Evolutionary conservation across 2,888 invertebrate genomes (phyloP), one percentile per base, ranked within the genome.

Genomic region (Agrochola macilenta): DNA sequence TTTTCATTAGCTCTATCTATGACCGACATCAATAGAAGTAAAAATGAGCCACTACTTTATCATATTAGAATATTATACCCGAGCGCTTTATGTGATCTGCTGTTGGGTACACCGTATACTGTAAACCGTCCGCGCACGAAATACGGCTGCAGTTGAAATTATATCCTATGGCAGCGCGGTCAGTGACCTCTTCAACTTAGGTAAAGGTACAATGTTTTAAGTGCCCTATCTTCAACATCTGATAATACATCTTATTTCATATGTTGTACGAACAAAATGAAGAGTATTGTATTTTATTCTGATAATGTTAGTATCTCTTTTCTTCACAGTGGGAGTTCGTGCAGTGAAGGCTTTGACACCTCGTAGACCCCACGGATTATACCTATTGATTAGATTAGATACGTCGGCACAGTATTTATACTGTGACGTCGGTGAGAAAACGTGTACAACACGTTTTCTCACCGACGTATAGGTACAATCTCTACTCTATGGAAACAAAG

Each of bases 121-220:
- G 35, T 66, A 73, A 58, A 60, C n/a, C n/a, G 66, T 60, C 30
- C 52, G 54, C 12, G 35, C 57, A 43, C 81, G 49, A 60, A 60
- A 81, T 70, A 60, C 61, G 70, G 39, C n/a, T 76, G 49, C 70
- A 61, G 61, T 70, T 66, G n/a, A 70, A 82, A 43, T 70, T 52
- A 57, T 61, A 52, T 57, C 39, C 49, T 5, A 82, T 58, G 9
- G 39, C 49, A 60, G 46, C 23, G 61, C 65, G 77, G 77, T 81
- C 77, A 71, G 20, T 70, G 82, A 76, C 61, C 77, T 63, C 17
- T 57, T 35, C 12, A 26, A 52, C 60, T 43, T 57, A 66, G 49
- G 60, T 70, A 52, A 81, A 74, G n/a, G 52, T 57, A 52, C 39
- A 63, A 52, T 35, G n/a, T 63, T 49, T 43, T 54, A 58, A 65